A percentile compares a stretch with the other conserved stretches of the same genome.
Evolutionary conservation across 2,888 invertebrate species (phyloP).

Genomic region (Silvanus unidentatus): DNA sequence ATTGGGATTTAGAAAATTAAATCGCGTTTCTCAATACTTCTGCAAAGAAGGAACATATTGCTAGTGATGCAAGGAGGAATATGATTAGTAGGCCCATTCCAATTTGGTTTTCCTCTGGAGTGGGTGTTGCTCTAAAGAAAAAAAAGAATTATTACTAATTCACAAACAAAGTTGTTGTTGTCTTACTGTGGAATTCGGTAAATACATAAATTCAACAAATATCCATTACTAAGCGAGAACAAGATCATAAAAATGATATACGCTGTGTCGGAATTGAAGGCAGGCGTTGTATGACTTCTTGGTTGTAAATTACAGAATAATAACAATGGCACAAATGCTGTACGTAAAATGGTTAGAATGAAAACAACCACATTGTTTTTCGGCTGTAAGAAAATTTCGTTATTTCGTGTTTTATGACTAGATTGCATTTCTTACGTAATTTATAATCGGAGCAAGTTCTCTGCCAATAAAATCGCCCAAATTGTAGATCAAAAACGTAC

Average conservation of each 20-base stretch:
- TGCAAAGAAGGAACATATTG: neutral
- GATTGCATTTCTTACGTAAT: slow-evolving; percentile 5
- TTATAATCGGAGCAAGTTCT: slow-evolving; percentile 10
- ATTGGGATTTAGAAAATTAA: too few species aligned
- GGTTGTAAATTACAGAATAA: slow-evolving; percentile 84
- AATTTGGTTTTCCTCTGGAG: neutral
- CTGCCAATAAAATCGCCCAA: slow-evolving; percentile 28
- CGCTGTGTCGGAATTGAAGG: slow-evolving; percentile 65
- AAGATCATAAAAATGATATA: slow-evolving; percentile 70
- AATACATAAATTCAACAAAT: slow-evolving; percentile 78
- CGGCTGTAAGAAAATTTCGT: slow-evolving; percentile 51
- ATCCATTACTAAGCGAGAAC: slow-evolving; percentile 83
- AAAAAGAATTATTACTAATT: neutral
- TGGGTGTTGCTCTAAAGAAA: neutral
- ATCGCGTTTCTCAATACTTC: neutral
- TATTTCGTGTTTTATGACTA: neutral
- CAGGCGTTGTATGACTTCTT: slow-evolving; percentile 65
- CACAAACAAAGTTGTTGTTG: neutral
- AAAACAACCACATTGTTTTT: slow-evolving; percentile 60
- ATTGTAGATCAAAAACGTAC: slow-evolving; percentile 24
- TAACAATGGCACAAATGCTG: slow-evolving; percentile 71
- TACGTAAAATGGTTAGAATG: slow-evolving; percentile 56
- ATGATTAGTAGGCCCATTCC: neutral
- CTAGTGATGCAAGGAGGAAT: neutral
- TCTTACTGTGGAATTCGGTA: slow-evolving; percentile 74